Evolutionary conservation across 2,888 invertebrate species (phyloP).

Genomic region (Acleris literana): DNA sequence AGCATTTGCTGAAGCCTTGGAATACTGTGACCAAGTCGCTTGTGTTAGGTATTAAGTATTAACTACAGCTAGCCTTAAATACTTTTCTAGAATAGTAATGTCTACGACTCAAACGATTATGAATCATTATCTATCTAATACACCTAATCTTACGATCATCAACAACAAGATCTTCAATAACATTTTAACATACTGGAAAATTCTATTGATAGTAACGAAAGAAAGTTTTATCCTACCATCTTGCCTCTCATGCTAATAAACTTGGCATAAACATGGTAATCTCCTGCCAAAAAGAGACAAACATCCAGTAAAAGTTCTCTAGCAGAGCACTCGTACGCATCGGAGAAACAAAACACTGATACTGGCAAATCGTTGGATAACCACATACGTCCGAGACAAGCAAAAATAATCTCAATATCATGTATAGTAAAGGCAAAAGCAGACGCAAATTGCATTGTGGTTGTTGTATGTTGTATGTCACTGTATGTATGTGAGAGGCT

Average conservation of each 20-base stretch:
- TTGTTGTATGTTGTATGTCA: slow-evolving; percentile 1
- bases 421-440: neutral
- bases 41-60: neutral
- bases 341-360: slow-evolving; percentile 18
- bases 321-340: slow-evolving; percentile 15
- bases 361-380: slow-evolving; percentile 9
- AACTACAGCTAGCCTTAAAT: neutral
- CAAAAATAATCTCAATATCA: neutral
- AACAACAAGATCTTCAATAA: no score
- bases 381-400: neutral
- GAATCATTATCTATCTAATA: neutral
- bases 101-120: neutral
- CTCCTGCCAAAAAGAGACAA: slow-evolving; percentile 31
- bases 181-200: no score
- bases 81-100: neutral
- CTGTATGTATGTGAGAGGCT: slow-evolving; percentile 35
- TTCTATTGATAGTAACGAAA: no score
- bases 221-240: slow-evolving; percentile 8
- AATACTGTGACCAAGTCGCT: neutral
- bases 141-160: neutral
- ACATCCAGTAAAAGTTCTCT: slow-evolving; percentile 27
- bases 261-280: slow-evolving; percentile 34
- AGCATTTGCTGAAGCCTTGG: no score
- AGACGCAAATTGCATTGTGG: neutral
- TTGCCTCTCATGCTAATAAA: slow-evolving; percentile 8